Evolutionary conservation across 2,797 vertebrate genomes (phyloP).

Genomic region (Rhynchotus rufescens): DNA sequence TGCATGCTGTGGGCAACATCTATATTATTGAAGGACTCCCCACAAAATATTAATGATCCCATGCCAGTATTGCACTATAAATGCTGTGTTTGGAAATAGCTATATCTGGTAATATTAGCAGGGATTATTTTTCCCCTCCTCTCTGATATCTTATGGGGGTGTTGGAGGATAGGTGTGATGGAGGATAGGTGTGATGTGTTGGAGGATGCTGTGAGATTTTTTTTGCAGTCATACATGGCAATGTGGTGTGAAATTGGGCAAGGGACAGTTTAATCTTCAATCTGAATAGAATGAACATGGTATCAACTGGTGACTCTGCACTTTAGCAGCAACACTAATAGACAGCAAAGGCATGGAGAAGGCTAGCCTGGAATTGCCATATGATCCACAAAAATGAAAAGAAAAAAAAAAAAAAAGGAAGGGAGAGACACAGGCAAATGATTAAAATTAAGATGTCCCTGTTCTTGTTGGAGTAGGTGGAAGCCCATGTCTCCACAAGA

Average conservation of each 20-base stretch:
- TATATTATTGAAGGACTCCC: background rate
- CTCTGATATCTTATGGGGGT: fast-evolving
- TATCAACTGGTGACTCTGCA: background rate
- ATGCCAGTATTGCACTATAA: fast-evolving
- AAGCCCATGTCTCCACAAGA: background rate
- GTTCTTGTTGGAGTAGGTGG: background rate
- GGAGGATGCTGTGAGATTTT: background rate
- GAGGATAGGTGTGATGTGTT: background rate
- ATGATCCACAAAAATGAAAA: background rate
- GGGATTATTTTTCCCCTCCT: background rate
- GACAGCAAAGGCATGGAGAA: background rate
- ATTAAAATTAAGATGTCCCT: fast-evolving
- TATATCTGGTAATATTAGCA: background rate
- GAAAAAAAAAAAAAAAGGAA: background rate
- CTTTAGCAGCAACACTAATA: background rate
- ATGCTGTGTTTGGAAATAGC: background rate
- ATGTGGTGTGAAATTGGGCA: background rate
- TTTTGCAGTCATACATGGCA: background rate
- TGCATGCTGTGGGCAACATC: background rate
- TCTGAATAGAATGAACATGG: background rate
- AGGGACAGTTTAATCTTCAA: background rate
- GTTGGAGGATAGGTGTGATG: fast-evolving
- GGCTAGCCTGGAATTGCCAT: background rate
- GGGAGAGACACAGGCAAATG: background rate
- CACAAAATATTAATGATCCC: background rate